These are phyloP conservation scores for Aphis craccivora DNA, from an alignment of 1,140 invertebrate species.

Conservation along the genomic window DNA sequence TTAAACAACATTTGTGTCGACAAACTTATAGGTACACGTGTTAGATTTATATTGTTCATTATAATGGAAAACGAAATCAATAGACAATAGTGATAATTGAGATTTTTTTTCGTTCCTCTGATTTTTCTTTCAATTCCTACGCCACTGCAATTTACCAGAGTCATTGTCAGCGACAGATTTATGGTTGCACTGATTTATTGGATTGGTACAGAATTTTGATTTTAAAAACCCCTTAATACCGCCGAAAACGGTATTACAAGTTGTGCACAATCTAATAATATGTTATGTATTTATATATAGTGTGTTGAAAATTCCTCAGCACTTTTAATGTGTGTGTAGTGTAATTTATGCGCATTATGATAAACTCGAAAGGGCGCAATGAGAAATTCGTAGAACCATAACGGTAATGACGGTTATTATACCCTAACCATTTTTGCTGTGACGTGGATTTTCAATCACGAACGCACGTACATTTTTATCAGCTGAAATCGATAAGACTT, in stretches of 20 bases:
- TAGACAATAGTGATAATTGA: too few relatives aligned
- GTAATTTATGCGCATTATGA: background rate
- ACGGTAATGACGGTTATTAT: background rate
- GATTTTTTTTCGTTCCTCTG: too few relatives aligned
- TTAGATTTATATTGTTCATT: too few relatives aligned
- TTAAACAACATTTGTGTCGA: too few relatives aligned
- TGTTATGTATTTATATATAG: background rate
- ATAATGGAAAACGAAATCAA: too few relatives aligned
- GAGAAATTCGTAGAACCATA: background rate
- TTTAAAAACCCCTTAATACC: background rate
- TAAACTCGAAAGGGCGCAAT: background rate
- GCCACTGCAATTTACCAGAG: too few relatives aligned
- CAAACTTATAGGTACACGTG: too few relatives aligned
- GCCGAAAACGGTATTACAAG: background rate
- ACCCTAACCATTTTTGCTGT: background rate
- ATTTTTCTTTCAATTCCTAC: too few relatives aligned
- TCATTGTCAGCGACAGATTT: too few relatives aligned
- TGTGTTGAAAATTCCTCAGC: background rate
- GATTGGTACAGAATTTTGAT: background rate
- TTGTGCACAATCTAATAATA: background rate
- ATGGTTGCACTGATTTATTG: too few relatives aligned
- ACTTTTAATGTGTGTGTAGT: background rate
- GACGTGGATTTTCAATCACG: background rate
- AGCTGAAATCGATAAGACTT: background rate
- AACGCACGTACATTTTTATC: background rate